Base-by-base conservation (phyloP, 2,797 vertebrate genomes). In the Sphenopsis melanotis region DNA sequence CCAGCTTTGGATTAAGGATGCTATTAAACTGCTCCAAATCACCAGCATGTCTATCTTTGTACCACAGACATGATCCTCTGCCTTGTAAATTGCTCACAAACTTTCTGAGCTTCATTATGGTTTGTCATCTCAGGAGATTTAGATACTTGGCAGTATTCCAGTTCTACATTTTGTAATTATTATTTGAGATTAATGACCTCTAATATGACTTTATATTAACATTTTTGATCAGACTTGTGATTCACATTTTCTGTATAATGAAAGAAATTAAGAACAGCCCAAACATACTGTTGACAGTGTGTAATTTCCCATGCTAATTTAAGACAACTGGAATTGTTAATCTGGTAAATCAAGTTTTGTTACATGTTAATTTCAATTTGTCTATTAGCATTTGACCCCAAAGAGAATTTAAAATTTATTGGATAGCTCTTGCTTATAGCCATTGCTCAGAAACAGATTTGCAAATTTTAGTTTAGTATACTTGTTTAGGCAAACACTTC, bases 241-340 rank as follows among this genome's bases (percentile, higher is more conserved):
- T 85, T 89, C 15, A 1, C 6, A 11, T 81, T 87, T 88, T 57
- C 59, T 87, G 20, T 77, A 23, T 84, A 86, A 92, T 85, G 46
- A 79, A 78, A 57, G 34, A 49, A 91, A 59, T 22, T 32, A 81
- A 83, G 53, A 91, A 39, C 56, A 68, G 32, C 36, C 46, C 64
- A 74, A 65, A 79, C 46, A 47, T 23, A 30, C 24, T 78, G 47
- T 22, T 88, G 61, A 23, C 21, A 10, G 53, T n/a, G 32, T 83
- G 61, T 84, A 32, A 82, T 95, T 89, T 79, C 76, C 64, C 24
- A 37, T 72, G 59, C 66, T 95, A 76, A 95, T 84, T 77, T 86
- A 88, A 82, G 37, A n/a, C 50, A 77, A 77, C 37, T 79, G 56
- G 41, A 74, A 88, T 70, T 57, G 65, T 76, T 86, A 75, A 80